Evolutionary conservation across 1,140 invertebrate species (phyloP), one percentile per base, ranked within the genome.

Genomic region (Plodia interpunctella): DNA sequence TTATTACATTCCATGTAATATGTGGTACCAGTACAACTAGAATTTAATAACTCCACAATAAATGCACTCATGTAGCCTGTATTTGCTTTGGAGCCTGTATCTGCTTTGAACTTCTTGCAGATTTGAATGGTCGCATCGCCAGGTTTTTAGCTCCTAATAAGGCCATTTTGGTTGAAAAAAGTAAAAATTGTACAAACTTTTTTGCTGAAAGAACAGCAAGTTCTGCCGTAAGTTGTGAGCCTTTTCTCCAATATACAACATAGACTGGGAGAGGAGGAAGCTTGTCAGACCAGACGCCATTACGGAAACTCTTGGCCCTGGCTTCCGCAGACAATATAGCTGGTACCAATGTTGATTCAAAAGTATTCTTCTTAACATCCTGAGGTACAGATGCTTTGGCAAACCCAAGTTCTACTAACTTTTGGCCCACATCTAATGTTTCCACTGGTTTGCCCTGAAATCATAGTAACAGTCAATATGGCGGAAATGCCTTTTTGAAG

Each of bases 331-430:
- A 84, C n/a, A 86, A 55, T 20, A 89, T 62, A 0, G 53, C 69
- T 51, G 82, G 79, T 25, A 78, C 87, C 55, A 89, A 21, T 71
- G 80, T 65, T 62, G 82, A 85, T 54, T 89, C 83, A n/a, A 87
- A 57, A n/a, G 76, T 82, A 49, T 87, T 80, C 64, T 89, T 89
- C 62, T 76, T 61, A 20, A 87, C 69, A 21, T 64, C 61, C 55
- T 69, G 60, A 5, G 87, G 83, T 0, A 89, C 68, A 53, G 75
- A 81, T 5, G 79, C 76, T 69, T 82, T 79, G 44, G 87, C 87
- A 74, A 82, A 89, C 15, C 87, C 87, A 57, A 89, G 82, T 63
- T 89, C 82, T 11, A 89, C 78, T 52, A 89, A 62, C 59, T 82
- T 87, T 62, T 87, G 72, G 49, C 80, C 87, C 66, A 89, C 61